These are phyloP conservation scores for Alcis repandata DNA, from an alignment of 2,888 invertebrate genomes.

Conservation along the genomic window DNA sequence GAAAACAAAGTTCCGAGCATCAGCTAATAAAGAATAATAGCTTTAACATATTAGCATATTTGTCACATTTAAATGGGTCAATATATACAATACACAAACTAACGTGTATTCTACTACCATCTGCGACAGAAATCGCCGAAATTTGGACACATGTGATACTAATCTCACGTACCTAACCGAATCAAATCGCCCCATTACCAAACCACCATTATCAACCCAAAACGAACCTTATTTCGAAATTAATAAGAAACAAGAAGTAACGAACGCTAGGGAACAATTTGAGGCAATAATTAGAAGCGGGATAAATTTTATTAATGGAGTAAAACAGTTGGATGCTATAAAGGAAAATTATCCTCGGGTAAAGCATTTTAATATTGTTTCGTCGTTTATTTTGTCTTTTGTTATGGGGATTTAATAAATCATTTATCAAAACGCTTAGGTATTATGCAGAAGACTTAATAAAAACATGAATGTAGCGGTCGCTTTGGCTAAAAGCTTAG, in stretches of 20 bases:
- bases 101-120: slow-evolving; percentile 26
- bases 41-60: not conserved
- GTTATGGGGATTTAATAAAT: slow-evolving; percentile 8
- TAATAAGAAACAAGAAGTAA: slow-evolving; percentile 41
- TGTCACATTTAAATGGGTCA: not conserved
- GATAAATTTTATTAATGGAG: slow-evolving; percentile 65
- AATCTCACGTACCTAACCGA: slow-evolving; percentile 58
- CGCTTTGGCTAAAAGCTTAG: too few species aligned
- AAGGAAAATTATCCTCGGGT: slow-evolving; percentile 57
- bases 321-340: slow-evolving; percentile 67
- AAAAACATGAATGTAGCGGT: too few species aligned
- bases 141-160: slow-evolving; percentile 65
- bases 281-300: slow-evolving; percentile 63
- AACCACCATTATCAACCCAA: slow-evolving; percentile 38
- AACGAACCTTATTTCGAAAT: slow-evolving; percentile 44
- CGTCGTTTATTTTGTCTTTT: slow-evolving; percentile 24
- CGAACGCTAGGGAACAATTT: slow-evolving; percentile 35
- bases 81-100: not conserved
- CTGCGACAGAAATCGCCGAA: slow-evolving; percentile 51
- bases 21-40: not conserved
- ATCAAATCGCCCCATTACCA: slow-evolving; percentile 61
- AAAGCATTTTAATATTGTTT: slow-evolving; percentile 33
- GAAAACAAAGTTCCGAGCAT: not conserved
- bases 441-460: not conserved
- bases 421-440: not conserved